phyloP scores from a whole-genome alignment of 64 coral and sea anemone genomes.

The Montipora cactus region DNA sequence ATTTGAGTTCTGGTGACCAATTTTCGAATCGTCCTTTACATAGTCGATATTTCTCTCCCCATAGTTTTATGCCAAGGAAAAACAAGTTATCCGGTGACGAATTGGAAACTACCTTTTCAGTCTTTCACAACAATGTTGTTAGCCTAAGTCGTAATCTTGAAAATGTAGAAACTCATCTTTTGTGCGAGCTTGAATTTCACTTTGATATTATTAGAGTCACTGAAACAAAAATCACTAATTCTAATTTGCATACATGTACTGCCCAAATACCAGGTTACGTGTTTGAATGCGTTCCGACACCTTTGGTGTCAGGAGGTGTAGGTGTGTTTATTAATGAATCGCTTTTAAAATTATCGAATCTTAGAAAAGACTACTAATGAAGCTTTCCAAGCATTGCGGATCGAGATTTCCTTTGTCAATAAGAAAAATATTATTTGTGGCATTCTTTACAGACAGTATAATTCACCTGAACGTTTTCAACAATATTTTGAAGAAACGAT shows the following conservation, averaged over 20 bases:
- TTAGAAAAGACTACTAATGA: not conserved
- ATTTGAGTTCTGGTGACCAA: too few relatives aligned
- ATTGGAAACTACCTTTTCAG: not conserved
- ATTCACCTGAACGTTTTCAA: not conserved
- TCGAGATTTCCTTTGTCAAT: too few relatives aligned
- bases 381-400: not conserved
- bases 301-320: not conserved
- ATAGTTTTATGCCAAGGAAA: not conserved
- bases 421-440: not conserved
- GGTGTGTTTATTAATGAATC: not conserved
- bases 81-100: not conserved
- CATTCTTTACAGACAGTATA: not conserved
- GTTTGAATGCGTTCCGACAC: not conserved
- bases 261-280: not conserved
- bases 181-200: not conserved
- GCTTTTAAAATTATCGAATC: not conserved
- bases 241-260: not conserved
- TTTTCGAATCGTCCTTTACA: too few relatives aligned
- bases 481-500: too few relatives aligned
- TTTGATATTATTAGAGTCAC: not conserved
- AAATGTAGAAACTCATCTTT: not conserved
- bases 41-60: not conserved
- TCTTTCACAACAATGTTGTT: not conserved
- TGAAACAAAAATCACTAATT: not conserved
- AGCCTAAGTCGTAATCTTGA: not conserved